Percentiles rank a stretch among this genome's conserved stretches.
phyloP scores from a whole-genome alignment of 1,140 invertebrate species.

The Aphis gossypii region DNA sequence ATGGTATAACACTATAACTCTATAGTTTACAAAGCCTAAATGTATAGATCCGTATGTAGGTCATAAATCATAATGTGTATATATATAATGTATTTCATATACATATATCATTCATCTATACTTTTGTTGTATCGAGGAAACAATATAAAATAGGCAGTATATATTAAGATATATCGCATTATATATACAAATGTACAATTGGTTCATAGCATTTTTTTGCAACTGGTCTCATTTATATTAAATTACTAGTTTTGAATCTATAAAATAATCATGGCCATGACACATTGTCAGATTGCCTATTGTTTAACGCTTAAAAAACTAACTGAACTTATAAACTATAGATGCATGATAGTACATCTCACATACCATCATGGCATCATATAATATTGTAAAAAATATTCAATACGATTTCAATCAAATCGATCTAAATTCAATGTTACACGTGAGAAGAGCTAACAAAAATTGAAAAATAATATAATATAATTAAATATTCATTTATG shows the following conservation, averaged over 20 bases:
- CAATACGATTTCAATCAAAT: not conserved
- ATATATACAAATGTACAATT: not conserved
- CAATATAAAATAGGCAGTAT: not conserved
- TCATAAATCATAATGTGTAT: not conserved
- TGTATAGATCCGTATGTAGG: not conserved
- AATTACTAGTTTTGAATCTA: not conserved
- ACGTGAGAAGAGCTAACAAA: not conserved
- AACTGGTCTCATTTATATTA: not conserved
- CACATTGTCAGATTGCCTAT: not conserved
- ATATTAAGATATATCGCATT: not conserved
- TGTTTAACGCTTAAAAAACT: constrained; percentile 8
- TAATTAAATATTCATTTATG: not conserved
- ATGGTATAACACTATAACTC: not conserved
- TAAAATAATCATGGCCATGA: constrained; percentile 3
- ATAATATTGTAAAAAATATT: not conserved
- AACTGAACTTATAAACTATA: not conserved
- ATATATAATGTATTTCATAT: not conserved
- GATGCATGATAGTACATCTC: not conserved
- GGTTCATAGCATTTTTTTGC: not conserved
- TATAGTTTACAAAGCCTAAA: not conserved
- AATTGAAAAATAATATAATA: not conserved
- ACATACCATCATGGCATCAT: not conserved
- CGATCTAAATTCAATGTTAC: not conserved
- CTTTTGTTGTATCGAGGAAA: not conserved
- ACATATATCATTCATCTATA: not conserved